Conservation (phyloP, 2,113 vertebrate genomes). For the Rutilus rutilus region DNA sequence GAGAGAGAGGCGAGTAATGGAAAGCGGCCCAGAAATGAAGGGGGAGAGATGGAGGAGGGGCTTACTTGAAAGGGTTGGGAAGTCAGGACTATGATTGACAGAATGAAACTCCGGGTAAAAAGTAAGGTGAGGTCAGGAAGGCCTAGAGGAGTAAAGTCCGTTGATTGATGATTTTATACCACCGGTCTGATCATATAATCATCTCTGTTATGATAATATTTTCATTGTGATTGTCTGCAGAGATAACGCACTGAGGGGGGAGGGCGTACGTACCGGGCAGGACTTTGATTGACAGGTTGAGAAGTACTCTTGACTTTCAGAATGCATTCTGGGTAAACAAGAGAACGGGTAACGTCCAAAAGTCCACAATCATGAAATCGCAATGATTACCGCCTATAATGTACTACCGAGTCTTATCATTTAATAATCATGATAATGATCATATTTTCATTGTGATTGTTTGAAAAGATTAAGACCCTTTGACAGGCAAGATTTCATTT, state of each 20-base stretch:
- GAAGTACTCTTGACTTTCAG: neutral
- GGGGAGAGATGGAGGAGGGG: slow-evolving; percentile 16
- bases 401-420: neutral
- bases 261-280: neutral
- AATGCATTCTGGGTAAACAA: neutral
- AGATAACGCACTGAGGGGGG: neutral
- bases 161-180: neutral
- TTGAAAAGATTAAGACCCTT: slow-evolving; percentile 10
- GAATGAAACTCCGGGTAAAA: slow-evolving; percentile 2
- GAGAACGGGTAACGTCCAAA: neutral
- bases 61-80: slow-evolving; percentile 12
- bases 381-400: neutral
- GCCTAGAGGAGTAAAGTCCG: slow-evolving; percentile 4
- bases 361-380: slow-evolving; percentile 1
- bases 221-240: neutral
- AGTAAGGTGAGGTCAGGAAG: neutral
- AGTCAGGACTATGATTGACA: neutral
- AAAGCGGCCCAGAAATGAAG: slow-evolving; percentile 25
- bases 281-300: slow-evolving; percentile 57
- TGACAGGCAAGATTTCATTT: slow-evolving; percentile 59
- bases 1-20: slow-evolving; percentile 1
- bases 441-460: slow-evolving; percentile 18
- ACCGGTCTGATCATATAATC: neutral
- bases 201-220: slow-evolving; percentile 15
- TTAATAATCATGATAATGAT: neutral